Percentiles rank a stretch among this genome's conserved stretches.
phyloP scores from a whole-genome alignment of 1,140 invertebrate genomes.

The Papilio aristodemus region DNA sequence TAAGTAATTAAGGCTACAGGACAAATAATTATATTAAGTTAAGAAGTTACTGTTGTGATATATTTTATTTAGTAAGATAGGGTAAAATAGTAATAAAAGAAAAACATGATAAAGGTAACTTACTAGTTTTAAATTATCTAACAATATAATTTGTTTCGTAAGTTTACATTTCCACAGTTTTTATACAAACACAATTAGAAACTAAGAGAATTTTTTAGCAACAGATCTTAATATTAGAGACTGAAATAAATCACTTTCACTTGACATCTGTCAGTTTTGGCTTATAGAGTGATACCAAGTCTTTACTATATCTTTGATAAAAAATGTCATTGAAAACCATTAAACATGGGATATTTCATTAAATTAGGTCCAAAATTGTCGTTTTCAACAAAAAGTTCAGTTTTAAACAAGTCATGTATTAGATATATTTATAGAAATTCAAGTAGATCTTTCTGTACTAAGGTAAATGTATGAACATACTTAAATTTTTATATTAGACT shows the following conservation, averaged over 20 bases:
- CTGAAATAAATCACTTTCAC: too few species aligned
- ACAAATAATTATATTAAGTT: too few species aligned
- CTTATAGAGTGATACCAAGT: too few species aligned
- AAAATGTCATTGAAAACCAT: too few species aligned
- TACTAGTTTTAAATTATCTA: neutral
- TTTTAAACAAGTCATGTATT: neutral
- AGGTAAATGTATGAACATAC: neutral
- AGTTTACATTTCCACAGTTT: slow-evolving; percentile 1
- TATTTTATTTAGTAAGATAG: neutral
- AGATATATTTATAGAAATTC: slow-evolving; percentile 1
- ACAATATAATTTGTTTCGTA: neutral
- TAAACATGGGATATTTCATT: slow-evolving; percentile 4
- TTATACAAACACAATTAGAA: neutral
- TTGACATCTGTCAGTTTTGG: too few species aligned
- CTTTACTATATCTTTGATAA: too few species aligned
- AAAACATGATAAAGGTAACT: neutral
- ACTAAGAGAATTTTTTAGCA: neutral
- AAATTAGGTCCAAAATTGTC: slow-evolving; percentile 1
- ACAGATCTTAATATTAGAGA: neutral
- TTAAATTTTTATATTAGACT: neutral
- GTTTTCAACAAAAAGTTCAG: slow-evolving; percentile 20
- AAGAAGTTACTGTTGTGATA: too few species aligned
- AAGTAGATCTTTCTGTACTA: slow-evolving; percentile 11
- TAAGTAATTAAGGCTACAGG: too few species aligned
- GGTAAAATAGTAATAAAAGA: neutral